These are phyloP conservation scores for Eubucco bourcierii DNA, from an alignment of 2,113 vertebrate genomes.

Conservation along the genomic window DNA sequence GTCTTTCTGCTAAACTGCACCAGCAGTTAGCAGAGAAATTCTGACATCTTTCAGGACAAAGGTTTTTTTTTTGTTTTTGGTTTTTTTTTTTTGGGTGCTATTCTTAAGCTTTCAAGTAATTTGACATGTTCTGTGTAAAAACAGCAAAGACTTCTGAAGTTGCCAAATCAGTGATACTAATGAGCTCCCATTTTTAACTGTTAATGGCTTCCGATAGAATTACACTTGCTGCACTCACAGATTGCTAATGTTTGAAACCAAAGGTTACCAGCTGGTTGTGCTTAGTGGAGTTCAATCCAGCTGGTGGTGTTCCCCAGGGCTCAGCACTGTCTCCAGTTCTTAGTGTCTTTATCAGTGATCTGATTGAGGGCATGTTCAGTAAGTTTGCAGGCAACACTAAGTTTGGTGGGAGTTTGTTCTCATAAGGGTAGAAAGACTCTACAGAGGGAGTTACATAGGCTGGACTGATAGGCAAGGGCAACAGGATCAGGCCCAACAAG, in stretches of 20 bases:
- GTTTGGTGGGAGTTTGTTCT: too few relatives aligned
- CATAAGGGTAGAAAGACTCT: too few relatives aligned
- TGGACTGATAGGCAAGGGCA: too few relatives aligned
- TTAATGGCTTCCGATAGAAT: background rate
- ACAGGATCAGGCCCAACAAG: too few relatives aligned
- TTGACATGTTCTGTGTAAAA: slow-evolving; percentile 22
- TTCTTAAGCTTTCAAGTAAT: slow-evolving; percentile 31
- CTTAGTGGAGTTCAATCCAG: too few relatives aligned
- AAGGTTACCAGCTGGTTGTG: background rate
- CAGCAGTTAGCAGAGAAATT: slow-evolving; percentile 2
- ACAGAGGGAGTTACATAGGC: too few relatives aligned
- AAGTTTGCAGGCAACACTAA: too few relatives aligned
- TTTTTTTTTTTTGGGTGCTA: background rate
- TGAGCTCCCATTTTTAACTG: slow-evolving; percentile 7
- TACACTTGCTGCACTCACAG: background rate
- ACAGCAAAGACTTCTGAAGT: background rate
- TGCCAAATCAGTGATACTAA: slow-evolving; percentile 33
- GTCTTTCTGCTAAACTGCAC: slow-evolving; percentile 22
- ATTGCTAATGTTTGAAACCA: background rate
- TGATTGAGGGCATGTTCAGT: too few relatives aligned
- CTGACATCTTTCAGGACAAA: slow-evolving; percentile 9
- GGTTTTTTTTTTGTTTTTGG: slow-evolving; percentile 7
- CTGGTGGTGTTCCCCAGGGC: too few relatives aligned
- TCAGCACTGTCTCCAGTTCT: too few relatives aligned
- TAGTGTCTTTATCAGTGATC: too few relatives aligned